These are phyloP conservation scores for Papilio elwesi DNA, from an alignment of 2,888 invertebrate genomes.

Conservation along the genomic window DNA sequence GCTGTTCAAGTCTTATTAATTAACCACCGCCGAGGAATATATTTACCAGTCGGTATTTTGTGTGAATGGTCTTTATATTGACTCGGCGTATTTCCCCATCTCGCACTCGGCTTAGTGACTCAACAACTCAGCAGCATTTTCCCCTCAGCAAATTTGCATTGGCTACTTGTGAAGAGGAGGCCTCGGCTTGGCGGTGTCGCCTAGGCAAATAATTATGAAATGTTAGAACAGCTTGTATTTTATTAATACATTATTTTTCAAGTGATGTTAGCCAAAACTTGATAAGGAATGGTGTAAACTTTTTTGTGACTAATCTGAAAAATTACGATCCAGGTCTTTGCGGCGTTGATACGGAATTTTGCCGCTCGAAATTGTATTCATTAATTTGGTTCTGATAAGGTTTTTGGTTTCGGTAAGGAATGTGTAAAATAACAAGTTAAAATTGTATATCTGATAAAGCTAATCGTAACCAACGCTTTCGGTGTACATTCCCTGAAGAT, in stretches of 20 bases:
- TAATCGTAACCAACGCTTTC: too few relatives aligned
- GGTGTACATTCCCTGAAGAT: too few relatives aligned
- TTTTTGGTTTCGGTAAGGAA: too few relatives aligned
- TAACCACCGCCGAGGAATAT: neutral
- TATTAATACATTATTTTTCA: neutral
- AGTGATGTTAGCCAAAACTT: neutral
- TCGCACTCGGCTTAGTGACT: slow-evolving; percentile 17
- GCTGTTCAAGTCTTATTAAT: too few relatives aligned
- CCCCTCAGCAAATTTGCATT: slow-evolving; percentile 34
- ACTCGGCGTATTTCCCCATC: slow-evolving; percentile 28
- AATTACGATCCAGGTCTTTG: too few relatives aligned
- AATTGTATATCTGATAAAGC: too few relatives aligned
- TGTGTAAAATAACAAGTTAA: too few relatives aligned
- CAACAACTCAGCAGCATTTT: slow-evolving; percentile 22
- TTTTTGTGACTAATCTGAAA: too few relatives aligned
- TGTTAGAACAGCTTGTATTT: neutral
- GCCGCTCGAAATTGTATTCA: too few relatives aligned
- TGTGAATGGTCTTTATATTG: slow-evolving; percentile 7
- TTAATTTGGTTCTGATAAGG: too few relatives aligned
- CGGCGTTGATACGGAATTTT: too few relatives aligned
- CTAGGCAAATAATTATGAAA: slow-evolving; percentile 20
- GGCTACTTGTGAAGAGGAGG: slow-evolving; percentile 23
- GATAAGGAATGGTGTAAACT: too few relatives aligned
- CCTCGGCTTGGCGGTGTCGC: slow-evolving; percentile 9
- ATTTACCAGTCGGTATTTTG: neutral